These are phyloP conservation scores for Branchinecta sandiegonensis DNA, from an alignment of 2,888 invertebrate species.

Conservation along the genomic window DNA sequence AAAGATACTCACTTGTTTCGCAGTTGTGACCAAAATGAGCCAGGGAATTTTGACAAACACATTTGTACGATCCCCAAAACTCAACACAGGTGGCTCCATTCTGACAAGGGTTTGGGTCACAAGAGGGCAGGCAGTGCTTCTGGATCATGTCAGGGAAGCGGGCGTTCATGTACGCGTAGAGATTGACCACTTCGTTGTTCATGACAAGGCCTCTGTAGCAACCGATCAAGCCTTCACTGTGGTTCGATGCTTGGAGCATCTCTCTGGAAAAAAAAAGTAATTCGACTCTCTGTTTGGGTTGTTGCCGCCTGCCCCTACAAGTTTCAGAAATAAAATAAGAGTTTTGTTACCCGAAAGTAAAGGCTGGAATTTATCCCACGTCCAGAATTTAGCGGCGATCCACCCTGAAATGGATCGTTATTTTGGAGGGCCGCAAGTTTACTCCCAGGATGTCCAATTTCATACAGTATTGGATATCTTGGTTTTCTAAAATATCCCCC, in stretches of 20 bases:
- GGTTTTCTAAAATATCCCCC: too few species aligned
- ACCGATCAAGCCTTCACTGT: constrained; percentile 65
- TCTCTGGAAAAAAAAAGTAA: constrained; percentile 42
- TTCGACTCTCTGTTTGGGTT: too few species aligned
- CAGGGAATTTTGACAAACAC: constrained; percentile 81
- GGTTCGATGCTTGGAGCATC: constrained; percentile 59
- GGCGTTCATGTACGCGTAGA: constrained; percentile 82
- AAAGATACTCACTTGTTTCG: constrained; percentile 57
- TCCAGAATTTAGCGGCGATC: too few species aligned
- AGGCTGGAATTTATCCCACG: too few species aligned
- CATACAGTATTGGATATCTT: too few species aligned
- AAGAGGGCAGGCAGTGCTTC: constrained; percentile 82
- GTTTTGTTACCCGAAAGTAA: too few species aligned
- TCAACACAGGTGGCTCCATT: constrained; percentile 61
- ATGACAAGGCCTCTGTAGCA: constrained; percentile 85
- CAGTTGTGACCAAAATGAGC: constrained; percentile 80
- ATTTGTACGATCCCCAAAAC: constrained; percentile 50
- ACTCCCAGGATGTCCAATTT: too few species aligned
- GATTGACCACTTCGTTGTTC: constrained; percentile 75
- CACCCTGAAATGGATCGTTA: too few species aligned
- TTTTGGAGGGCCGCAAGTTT: too few species aligned
- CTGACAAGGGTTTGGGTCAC: constrained; percentile 82
- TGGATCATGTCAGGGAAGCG: constrained; percentile 71
- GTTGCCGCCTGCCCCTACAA: too few species aligned
- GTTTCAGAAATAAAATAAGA: too few species aligned